Conservation (phyloP, 1,140 invertebrate species). For the Ostrea edulis region DNA sequence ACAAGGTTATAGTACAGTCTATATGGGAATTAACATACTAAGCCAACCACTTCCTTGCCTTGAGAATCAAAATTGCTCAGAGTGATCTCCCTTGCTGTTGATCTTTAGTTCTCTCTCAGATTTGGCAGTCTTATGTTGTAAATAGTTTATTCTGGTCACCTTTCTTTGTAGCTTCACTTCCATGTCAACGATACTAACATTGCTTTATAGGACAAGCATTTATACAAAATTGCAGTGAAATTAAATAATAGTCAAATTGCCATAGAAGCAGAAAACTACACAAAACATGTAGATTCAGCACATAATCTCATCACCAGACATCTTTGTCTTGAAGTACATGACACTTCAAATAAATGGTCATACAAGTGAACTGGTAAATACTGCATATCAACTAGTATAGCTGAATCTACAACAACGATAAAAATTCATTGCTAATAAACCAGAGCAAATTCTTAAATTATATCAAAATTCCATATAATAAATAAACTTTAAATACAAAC, state of each 20-base stretch:
- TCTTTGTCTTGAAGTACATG: neutral
- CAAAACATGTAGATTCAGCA: neutral
- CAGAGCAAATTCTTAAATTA: neutral
- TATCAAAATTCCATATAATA: neutral
- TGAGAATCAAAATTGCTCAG: neutral
- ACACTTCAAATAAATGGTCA: neutral
- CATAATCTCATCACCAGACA: neutral
- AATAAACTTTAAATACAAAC: conserved; percentile 7
- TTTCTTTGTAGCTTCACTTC: neutral
- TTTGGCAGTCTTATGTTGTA: neutral
- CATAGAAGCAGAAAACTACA: neutral
- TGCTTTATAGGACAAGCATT: neutral
- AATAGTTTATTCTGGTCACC: neutral
- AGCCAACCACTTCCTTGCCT: neutral
- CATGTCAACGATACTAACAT: neutral
- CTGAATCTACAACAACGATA: conserved; percentile 4
- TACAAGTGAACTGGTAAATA: neutral
- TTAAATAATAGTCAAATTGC: neutral
- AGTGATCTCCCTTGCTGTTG: neutral
- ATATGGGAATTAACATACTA: neutral
- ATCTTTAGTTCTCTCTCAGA: neutral
- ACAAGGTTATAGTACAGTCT: neutral
- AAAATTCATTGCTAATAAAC: neutral
- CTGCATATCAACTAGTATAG: neutral
- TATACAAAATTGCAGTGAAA: neutral